Base-by-base conservation (phyloP, 2,113 vertebrate genomes). In the Aegithalos caudatus region DNA sequence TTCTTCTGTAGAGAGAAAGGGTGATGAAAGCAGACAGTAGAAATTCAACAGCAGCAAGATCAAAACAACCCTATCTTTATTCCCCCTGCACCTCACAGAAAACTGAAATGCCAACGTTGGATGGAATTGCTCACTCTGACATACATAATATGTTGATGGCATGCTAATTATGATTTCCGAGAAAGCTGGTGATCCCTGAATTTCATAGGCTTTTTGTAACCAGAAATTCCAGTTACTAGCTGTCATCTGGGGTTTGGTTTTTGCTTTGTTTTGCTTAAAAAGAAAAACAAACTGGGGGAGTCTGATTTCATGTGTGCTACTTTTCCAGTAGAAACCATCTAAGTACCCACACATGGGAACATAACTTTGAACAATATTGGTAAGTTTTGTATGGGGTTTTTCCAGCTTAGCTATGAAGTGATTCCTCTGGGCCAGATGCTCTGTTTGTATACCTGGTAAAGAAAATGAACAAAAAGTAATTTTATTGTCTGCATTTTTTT, bases 391-490 rank as follows among this genome's bases (percentile, higher is more conserved):
- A 35, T 20, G 17, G 42, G 24, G 3, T 87, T 79, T 83, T 86
- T 94, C 33, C 19, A 57, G 21, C 23, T 94, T 78, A 69, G n/a
- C 48, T 57, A 23, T 84, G 38, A 89, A 92, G 40, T 2, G 25
- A 57, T 61, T 92, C 54, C 57, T 95, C 35, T 90, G 58, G 72
- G 76, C 29, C 81, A 90, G 56, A 18, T 31, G 56, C 25, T 62
- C 37, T 24, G 11, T 74, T 84, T 91, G 66, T 42, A 95, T 18
- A 66, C 38, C 66, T 47, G 33, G 71, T 33, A 74, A 60, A 50
- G 44, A 88, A 87, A 93, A 83, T 88, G 54, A 95, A 87, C 12
- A 86, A 54, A 72, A 93, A 86, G 58, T 79, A 96, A 96, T 90
- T 91, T 77, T 62, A 24, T 85, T 57, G 69, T 51, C 53, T 86